Base-by-base conservation (phyloP, 92 coral and sea anemone genomes). In the Phymanthus crucifer region DNA sequence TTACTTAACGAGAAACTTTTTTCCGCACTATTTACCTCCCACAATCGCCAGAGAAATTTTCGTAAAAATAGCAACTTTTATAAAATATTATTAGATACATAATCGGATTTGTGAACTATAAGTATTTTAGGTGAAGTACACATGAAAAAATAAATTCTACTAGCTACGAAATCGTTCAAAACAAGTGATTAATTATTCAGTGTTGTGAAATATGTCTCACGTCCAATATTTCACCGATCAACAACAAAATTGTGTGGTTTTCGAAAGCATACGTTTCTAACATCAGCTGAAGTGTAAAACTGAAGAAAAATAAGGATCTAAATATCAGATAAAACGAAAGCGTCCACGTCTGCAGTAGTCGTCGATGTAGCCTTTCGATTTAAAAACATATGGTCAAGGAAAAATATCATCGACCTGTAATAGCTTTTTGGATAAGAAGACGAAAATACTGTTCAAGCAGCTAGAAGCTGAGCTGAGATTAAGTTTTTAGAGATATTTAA, bases 131-230 rank as follows among this genome's bases (percentile, higher is more conserved):
- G 14, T 43, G 14, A 43, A 43, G 48, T 17, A 43, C 10, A 43
- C 48, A 10, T 34, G 21, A 61, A 61, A 61, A 23, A 61, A 61
- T 6, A 9, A 61, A n/a, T 9, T 7, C 29, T 61, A n/a, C 34
- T 34, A 27, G 29, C 68, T 23, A 4, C 68, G 10, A 29, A 61
- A 61, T 29, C 34, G 81, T 77, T 24, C 58, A 77, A 77, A 77
- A 77, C 81, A 77, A 77, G 81, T 32, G 1, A 77, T 77, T 18
- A 77, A 77, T 77, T 36, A 61, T 77, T 77, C 8, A 77, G 72
- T 77, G 27, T 77, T 77, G 52, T 75, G 36, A 56, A 69, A 34
- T 34, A 10, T 34, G 23, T 69, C 73, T 35, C 73, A 14, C 73
- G 46, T 69, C 73, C 73, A 2, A 66, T 34, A 35, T 5, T 6